Base-by-base conservation (phyloP, 35 echinoderm and acorn worm genomes). In the Chiridota heheva region DNA sequence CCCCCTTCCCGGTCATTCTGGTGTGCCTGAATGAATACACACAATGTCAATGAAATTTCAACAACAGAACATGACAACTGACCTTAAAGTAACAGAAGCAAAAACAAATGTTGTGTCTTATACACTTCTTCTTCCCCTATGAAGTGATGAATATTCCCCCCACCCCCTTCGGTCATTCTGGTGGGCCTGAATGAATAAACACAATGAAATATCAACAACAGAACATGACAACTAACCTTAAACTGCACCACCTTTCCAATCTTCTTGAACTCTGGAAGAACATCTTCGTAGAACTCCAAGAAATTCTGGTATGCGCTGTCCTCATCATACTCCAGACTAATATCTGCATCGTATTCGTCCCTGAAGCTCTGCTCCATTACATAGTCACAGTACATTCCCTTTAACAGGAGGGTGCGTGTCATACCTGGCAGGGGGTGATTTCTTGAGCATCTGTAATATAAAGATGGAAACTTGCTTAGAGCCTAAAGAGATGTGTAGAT, bases 331-430 rank as follows among this genome's bases (percentile, higher is more conserved):
- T 98, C 95, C 85, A 98, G 43, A 48, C 87, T 74, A 33, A 98
- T 88, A 47, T 98, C 95, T 1, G 93, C 76, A 42, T 98, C 89
- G 39, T 92, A 92, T 36, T 98, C 95, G 70, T 98, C 95, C 42
- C 82, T 13, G 42, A 81, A 87, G 61, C 85, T 84, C 28, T 91
- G 85, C 25, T 91, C 95, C 55, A 98, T 71, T 2, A 85, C 63
- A 51, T 85, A 98, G 42, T 88, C 81, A 18, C 42, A 60, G 58
- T 92, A 98, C 95, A 98, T 98, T 10, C 81, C 73, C 5, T 58
- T 73, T 4, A 98, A 67, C 33, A 98, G 13, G 10, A 98, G 80
- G 18, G 89, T 91, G 1, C 68, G 58, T 18, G 89, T 84, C 16
- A 71, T 75, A 2, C 73, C 84, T 18, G 95, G 79, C 16, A 58